A percentile compares a stretch with the other conserved stretches of the same genome.
These are phyloP conservation scores for Brassicogethes aeneus DNA, from an alignment of 2,888 invertebrate species.

Conservation along the genomic window DNA sequence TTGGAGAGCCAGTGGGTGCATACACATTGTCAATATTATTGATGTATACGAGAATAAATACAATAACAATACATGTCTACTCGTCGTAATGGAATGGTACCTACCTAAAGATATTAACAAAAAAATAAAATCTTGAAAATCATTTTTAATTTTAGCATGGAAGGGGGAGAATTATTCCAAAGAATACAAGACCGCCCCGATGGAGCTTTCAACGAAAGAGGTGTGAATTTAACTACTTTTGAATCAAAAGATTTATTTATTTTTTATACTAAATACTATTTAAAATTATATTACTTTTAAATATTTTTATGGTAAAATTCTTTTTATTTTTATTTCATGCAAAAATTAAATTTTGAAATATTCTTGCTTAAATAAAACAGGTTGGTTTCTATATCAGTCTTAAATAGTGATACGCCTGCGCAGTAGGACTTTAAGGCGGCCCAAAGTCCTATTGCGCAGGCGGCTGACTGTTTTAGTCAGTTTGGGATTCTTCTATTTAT, in stretches of 20 bases:
- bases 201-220: slow-evolving; percentile 92
- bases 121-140: not conserved
- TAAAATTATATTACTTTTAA: slow-evolving; percentile 2
- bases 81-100: slow-evolving; percentile 99
- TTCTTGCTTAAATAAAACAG: too few species aligned
- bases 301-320: slow-evolving; percentile 2
- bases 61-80: slow-evolving; percentile 79
- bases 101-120: slow-evolving; percentile 15
- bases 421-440: too few species aligned
- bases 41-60: slow-evolving; percentile 98
- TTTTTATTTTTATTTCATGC: slow-evolving; percentile 23
- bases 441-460: too few species aligned
- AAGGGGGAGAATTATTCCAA: slow-evolving; percentile 95
- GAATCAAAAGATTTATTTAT: not conserved
- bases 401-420: too few species aligned
- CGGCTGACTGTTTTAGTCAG: too few species aligned
- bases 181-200: slow-evolving; percentile 92
- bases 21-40: slow-evolving; percentile 83
- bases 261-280: not conserved
- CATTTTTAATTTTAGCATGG: slow-evolving; percentile 85
- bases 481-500: too few species aligned
- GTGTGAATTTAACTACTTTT: slow-evolving; percentile 36
- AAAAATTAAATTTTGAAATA: too few species aligned
- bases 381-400: too few species aligned
- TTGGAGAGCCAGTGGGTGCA: slow-evolving; percentile 84